These are phyloP conservation scores for Monochamus alternatus DNA, from an alignment of 2,888 invertebrate genomes.

Conservation along the genomic window DNA sequence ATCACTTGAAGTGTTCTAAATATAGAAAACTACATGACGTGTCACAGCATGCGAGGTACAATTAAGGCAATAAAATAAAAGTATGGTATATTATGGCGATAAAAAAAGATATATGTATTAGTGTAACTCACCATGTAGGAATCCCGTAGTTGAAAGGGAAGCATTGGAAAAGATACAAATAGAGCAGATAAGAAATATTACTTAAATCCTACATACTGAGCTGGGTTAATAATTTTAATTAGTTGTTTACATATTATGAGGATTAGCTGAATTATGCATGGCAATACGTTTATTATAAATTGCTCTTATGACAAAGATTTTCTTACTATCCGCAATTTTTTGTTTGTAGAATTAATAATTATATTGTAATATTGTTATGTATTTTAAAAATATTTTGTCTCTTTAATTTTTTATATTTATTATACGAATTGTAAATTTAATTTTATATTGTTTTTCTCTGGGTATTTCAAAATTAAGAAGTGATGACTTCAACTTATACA, in stretches of 20 bases:
- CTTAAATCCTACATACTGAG: conserved; percentile 61
- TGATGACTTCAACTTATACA: too few relatives aligned
- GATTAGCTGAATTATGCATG: too few relatives aligned
- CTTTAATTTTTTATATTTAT: too few relatives aligned
- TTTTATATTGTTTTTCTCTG: too few relatives aligned
- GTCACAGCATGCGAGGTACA: conserved; percentile 13
- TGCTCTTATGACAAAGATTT: background rate
- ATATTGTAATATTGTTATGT: too few relatives aligned
- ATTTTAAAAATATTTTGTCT: too few relatives aligned
- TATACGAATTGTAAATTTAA: too few relatives aligned
- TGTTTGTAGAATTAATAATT: too few relatives aligned
- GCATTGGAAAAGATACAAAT: conserved; percentile 74
- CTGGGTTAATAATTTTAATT: conserved; percentile 16
- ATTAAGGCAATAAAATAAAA: conserved; percentile 17
- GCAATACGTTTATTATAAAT: background rate
- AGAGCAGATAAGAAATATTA: conserved; percentile 80
- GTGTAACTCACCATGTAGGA: conserved; percentile 76
- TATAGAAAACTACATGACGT: conserved; percentile 34
- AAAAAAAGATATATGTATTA: conserved; percentile 13
- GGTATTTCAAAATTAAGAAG: too few relatives aligned
- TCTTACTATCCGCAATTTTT: too few relatives aligned
- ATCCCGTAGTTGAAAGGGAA: conserved; percentile 77
- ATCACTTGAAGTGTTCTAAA: conserved; percentile 40
- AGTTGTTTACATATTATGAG: too few relatives aligned
- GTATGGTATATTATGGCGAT: too few relatives aligned